Evolutionary conservation across 2,888 invertebrate genomes (phyloP), one percentile per base, ranked within the genome.

Genomic region (Caenorhabditis sp.): DNA sequence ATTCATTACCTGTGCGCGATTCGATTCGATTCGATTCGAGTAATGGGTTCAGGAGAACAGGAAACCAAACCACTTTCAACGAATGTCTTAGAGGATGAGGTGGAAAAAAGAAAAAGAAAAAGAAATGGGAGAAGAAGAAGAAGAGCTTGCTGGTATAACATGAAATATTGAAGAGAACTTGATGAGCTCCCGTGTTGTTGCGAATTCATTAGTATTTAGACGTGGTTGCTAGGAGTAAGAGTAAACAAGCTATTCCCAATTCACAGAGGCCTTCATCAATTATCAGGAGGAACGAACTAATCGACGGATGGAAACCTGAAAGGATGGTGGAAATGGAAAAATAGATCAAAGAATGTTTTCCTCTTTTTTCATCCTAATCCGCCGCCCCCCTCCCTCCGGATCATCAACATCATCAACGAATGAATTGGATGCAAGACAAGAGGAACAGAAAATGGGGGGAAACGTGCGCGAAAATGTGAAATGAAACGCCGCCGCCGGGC

Each of bases 111-210:
- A 7, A n/a, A 17, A 43, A 27, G 30, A 20, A 22, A 35, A 45
- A 26, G 20, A 32, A n/a, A n/a, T n/a, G n/a, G n/a, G n/a, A n/a
- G n/a, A n/a, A n/a, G n/a, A n/a, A n/a, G n/a, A n/a, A n/a, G n/a
- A n/a, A n/a, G n/a, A n/a, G n/a, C n/a, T n/a, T n/a, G n/a, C n/a
- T 35, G 17, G 62, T 52, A 62, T 32, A 41, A 35, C 39, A 63
- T 63, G 53, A 63, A 63, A 63, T 39, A 63, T 53, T 53, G 45
- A 63, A 53, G 30, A 63, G 53, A 63, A 53, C 43, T 53, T 63
- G 63, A 63, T 50, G 39, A 63, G 63, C 63, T 35, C 2, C 7
- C n/a, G 8, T 32, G 17, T 30, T 13, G 20, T 22, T 11, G 37
- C 61, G n/a, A 7, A 43, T 61, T 9, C 30, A 11, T 15, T 24